Conservation (phyloP, 2,797 vertebrate species). For the Rhinoraja longicauda region DNA sequence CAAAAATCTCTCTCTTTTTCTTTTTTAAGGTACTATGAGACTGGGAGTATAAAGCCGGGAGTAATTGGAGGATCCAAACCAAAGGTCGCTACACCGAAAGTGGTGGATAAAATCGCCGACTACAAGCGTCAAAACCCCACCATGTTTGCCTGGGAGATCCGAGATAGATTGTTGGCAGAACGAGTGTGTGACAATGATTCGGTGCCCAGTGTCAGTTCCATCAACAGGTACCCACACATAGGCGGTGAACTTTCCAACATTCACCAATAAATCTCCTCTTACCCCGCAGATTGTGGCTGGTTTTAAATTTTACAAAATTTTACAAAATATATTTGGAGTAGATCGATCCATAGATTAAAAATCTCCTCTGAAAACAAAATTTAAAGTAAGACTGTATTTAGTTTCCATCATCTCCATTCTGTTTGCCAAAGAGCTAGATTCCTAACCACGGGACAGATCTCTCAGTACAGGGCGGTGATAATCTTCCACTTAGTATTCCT, state of each 20-base stretch:
- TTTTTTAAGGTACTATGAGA: slow-evolving; percentile 87
- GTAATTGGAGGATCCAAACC: slow-evolving; percentile 98
- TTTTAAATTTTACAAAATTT: background rate
- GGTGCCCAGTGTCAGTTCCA: slow-evolving; percentile 95
- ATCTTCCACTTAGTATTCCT: background rate
- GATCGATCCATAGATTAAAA: background rate
- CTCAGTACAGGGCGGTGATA: background rate
- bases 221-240: slow-evolving; percentile 78
- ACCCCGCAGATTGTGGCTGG: background rate
- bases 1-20: slow-evolving; percentile 21
- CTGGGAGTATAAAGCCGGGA: slow-evolving; percentile 93
- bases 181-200: slow-evolving; percentile 97
- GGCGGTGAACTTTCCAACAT: slow-evolving; percentile 14
- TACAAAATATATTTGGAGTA: background rate
- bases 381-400: background rate
- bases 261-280: background rate
- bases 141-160: slow-evolving; percentile 99
- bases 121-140: slow-evolving; percentile 99
- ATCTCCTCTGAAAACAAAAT: background rate
- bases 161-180: slow-evolving; percentile 89
- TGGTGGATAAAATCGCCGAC: slow-evolving; percentile 96
- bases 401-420: background rate
- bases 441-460: background rate
- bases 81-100: slow-evolving; percentile 99
- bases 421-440: background rate